phyloP scores from a whole-genome alignment of 37 sponge, comb jelly and placozoan species.

The Cliona cf. orientalis region DNA sequence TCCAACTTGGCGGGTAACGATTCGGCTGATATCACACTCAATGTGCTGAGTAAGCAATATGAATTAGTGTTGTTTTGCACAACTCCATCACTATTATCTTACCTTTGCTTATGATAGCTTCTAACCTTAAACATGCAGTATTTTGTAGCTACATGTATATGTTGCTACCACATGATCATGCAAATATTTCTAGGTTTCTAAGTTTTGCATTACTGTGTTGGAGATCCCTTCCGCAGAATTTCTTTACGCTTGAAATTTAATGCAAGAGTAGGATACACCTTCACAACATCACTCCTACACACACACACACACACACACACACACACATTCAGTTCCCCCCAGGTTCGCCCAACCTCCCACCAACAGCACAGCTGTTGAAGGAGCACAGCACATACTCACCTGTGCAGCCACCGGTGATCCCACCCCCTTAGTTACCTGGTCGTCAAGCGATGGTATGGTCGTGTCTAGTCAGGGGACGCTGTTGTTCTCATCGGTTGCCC shows the following conservation, averaged over 20 bases:
- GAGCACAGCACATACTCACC: slow-evolving; percentile 23
- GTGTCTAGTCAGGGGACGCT: slow-evolving; percentile 6
- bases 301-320: background rate
- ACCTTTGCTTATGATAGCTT: too few relatives aligned
- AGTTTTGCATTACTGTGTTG: too few relatives aligned
- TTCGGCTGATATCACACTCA: slow-evolving; percentile 23
- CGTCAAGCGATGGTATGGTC: background rate
- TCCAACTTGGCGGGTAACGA: slow-evolving; percentile 41
- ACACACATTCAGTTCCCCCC: slow-evolving; percentile 42
- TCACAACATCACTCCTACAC: too few relatives aligned
- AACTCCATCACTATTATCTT: too few relatives aligned
- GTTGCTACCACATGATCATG: too few relatives aligned
- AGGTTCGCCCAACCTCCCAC: slow-evolving; percentile 9
- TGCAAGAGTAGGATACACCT: too few relatives aligned
- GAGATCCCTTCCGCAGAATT: too few relatives aligned
- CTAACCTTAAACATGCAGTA: too few relatives aligned
- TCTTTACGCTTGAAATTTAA: too few relatives aligned
- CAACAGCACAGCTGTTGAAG: slow-evolving; percentile 27
- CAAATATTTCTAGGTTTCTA: too few relatives aligned
- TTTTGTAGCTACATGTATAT: too few relatives aligned
- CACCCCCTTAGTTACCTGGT: slow-evolving; percentile 37
- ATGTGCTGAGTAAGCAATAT: slow-evolving; percentile 45
- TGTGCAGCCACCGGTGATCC: slow-evolving; percentile 51
- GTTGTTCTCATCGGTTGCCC: slow-evolving; percentile 1
- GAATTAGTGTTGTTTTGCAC: too few relatives aligned